Base-by-base conservation (phyloP, 23 tunicate species). In the Halocynthia roretzi region DNA sequence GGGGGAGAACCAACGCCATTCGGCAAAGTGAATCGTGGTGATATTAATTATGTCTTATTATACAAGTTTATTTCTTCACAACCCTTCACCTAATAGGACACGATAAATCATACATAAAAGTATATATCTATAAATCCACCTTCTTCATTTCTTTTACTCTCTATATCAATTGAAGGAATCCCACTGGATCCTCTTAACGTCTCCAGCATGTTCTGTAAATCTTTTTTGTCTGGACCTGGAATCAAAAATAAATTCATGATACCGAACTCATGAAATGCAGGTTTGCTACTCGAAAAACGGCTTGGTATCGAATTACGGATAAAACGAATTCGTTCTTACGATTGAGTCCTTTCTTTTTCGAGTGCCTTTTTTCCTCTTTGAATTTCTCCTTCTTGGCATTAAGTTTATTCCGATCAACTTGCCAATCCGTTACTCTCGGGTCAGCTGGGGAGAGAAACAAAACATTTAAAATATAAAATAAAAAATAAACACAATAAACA, bases 351-450 rank as follows among this genome's bases (percentile, higher is more conserved):
- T 81, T 85, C 66, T 87, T 82, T 68, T 91, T 91, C 31, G 83
- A 71, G 11, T 85, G 86, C 54, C 77, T 67, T 50, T 91, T 91
- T 71, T 91, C 89, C 19, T 70, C 68, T n/a, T 76, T 61, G 53
- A 91, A 91, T 54, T 91, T 88, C 67, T 91, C 90, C 70, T 91
- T 91, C 83, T 86, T 91, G 19, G 82, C 87, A 51, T 85, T 77
- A 70, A 91, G 77, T 67, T 91, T 91, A 77, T 85, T 85, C 77
- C 83, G 83, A 50, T 91, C 90, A 51, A 85, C 83, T 61, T 80
- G 70, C 97, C 97, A 91, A 66, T 81, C 97, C 21, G 66, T 68
- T 40, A 61, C 53, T 54, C 67, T 82, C 9, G 87, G 44, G 50
- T 85, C 97, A 57, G 49, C 90, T 84, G 80, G 14, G 44, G 51